A percentile compares a stretch with the other conserved stretches of the same genome.
phyloP scores from a whole-genome alignment of 2,113 vertebrate genomes.

The Dunckerocampus dactyliophorus region DNA sequence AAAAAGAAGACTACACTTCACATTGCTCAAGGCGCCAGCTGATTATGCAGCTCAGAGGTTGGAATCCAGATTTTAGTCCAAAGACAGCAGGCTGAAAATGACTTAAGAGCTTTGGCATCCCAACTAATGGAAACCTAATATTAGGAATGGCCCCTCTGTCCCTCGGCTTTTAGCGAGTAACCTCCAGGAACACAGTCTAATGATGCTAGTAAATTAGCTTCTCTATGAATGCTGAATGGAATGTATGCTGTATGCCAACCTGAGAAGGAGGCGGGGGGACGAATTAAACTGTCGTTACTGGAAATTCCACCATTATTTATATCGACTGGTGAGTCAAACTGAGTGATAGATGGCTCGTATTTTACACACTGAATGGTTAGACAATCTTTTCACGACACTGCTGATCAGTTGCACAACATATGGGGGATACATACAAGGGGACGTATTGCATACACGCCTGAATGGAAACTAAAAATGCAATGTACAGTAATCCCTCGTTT shows the following conservation, averaged over 20 bases:
- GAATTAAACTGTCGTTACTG: conserved; percentile 10
- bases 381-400: too few species aligned
- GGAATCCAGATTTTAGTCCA: conserved; percentile 41
- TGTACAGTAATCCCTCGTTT: too few species aligned
- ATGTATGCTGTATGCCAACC: background rate
- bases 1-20: background rate
- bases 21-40: conserved; percentile 10
- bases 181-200: conserved; percentile 23
- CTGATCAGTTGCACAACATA: too few species aligned
- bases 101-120: conserved; percentile 52
- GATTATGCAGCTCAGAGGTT: conserved; percentile 20
- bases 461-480: too few species aligned
- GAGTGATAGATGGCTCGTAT: background rate
- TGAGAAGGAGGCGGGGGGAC: background rate
- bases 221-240: conserved; percentile 14
- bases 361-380: background rate
- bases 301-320: background rate
- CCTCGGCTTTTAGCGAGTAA: conserved; percentile 19
- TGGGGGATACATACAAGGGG: too few species aligned
- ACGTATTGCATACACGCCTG: too few species aligned
- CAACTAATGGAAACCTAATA: conserved; percentile 58
- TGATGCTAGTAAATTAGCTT: conserved; percentile 28
- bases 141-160: conserved; percentile 33
- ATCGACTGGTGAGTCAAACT: too few species aligned
- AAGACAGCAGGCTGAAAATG: conserved; percentile 36